Evolutionary conservation across 2,113 vertebrate species (phyloP), one percentile per base, ranked within the genome.

Genomic region (Corynorhinus townsendii): DNA sequence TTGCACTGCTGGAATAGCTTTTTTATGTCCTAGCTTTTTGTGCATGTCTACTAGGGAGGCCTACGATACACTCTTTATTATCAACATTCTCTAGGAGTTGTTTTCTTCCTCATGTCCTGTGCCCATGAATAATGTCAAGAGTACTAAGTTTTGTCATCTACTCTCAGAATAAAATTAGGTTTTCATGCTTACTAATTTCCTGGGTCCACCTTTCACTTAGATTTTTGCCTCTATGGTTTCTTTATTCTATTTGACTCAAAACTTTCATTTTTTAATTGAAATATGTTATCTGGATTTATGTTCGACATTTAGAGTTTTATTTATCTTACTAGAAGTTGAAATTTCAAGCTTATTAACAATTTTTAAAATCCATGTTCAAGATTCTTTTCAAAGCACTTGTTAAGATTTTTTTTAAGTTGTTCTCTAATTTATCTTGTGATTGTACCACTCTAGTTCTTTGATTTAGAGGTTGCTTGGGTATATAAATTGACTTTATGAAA

Each of bases 401-500:
- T 93, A 79, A 66, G 49, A 83, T 87, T 83, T 52, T 59, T 69
- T 71, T 45, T 33, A 81, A 43, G 45, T 80, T 83, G 40, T 86
- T 95, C 92, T 82, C 68, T 82, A 43, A 86, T 94, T 86, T 90
- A 69, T 79, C 64, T 81, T 33, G 64, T 88, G 52, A 82, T 80
- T 56, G 17, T 91, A 83, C 73, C 38, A 92, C 52, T 54, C 24
- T 56, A 30, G 49, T 64, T 90, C 62, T 92, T 92, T 96, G 87
- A 90, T 95, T 94, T 95, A 82, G 54, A 86, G 20, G 47, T 90
- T 96, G 54, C 68, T 71, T 77, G 69, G 35, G 47, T 71, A 12
- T 82, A 92, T 94, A 85, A 95, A 86, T 80, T 92, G 76, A 93
- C 54, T 95, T 68, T 76, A 86, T 92, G 90, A 94, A 90, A 91